Evolutionary conservation across 2,888 invertebrate genomes (phyloP).

Genomic region (Cantharis lateralis): DNA sequence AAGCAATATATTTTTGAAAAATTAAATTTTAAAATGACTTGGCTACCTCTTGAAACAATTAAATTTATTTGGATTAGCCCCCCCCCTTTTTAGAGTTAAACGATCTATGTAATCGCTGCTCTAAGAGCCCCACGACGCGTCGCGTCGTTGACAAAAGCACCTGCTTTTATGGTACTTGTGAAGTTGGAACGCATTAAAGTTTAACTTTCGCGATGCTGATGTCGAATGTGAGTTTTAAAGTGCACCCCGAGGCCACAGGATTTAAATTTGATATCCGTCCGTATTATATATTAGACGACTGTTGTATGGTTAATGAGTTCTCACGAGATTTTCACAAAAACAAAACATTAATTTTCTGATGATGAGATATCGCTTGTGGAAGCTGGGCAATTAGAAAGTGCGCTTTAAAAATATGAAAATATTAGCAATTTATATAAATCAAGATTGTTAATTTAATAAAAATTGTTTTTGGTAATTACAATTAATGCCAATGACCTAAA

Average conservation of each 20-base stretch:
- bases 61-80: too few relatives aligned
- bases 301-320: not conserved
- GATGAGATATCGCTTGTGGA: not conserved
- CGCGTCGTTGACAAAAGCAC: too few relatives aligned
- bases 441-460: not conserved
- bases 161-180: not conserved
- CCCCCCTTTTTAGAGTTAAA: too few relatives aligned
- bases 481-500: slow-evolving; percentile 5
- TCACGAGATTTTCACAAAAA: not conserved
- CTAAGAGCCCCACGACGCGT: too few relatives aligned
- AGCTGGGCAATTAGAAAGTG: not conserved
- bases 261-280: too few relatives aligned
- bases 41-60: too few relatives aligned
- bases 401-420: not conserved
- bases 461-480: not conserved
- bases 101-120: too few relatives aligned
- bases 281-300: not conserved
- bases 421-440: not conserved
- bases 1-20: too few relatives aligned
- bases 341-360: not conserved
- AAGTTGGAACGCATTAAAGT: not conserved
- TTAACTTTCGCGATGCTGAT: not conserved
- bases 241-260: not conserved
- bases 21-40: too few relatives aligned
- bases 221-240: not conserved